A percentile compares a stretch with the other conserved stretches of the same genome.
These are phyloP conservation scores for Ophion obscuratus DNA, from an alignment of 2,888 invertebrate species.

Conservation along the genomic window DNA sequence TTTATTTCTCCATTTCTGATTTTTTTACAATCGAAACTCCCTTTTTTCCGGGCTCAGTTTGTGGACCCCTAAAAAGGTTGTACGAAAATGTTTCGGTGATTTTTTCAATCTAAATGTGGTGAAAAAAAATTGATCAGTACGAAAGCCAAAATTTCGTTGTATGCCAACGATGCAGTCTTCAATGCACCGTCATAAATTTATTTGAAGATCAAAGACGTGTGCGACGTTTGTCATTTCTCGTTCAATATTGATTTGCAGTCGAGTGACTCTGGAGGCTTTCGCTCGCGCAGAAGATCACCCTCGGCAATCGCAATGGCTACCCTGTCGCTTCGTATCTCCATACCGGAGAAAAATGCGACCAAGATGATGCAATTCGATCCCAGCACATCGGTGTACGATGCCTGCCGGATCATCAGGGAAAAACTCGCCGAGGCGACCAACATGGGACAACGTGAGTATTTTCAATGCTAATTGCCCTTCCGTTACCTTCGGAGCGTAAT, in stretches of 20 bases:
- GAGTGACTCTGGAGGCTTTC: conserved; percentile 80
- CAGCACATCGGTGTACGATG: conserved; percentile 97
- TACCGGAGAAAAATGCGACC: conserved; percentile 94
- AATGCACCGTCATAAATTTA: background rate
- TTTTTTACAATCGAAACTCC: conserved; percentile 28
- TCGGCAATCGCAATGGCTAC: conserved; percentile 86
- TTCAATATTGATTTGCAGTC: conserved; percentile 70
- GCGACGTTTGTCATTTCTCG: conserved; percentile 53
- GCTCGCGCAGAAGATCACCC: conserved; percentile 76
- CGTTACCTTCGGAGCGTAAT: background rate
- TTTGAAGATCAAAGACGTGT: background rate
- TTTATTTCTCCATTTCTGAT: background rate
- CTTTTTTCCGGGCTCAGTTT: too few relatives aligned
- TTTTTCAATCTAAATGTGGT: too few relatives aligned
- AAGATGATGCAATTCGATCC: conserved; percentile 99
- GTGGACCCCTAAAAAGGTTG: too few relatives aligned
- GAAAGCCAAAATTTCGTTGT: too few relatives aligned
- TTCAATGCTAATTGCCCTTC: background rate
- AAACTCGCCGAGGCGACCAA: conserved; percentile 95
- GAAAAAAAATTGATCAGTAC: too few relatives aligned
- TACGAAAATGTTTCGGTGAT: too few relatives aligned
- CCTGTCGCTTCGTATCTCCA: conserved; percentile 93
- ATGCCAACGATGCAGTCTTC: too few relatives aligned
- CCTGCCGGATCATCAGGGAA: conserved; percentile 97
- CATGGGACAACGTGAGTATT: conserved; percentile 93